These are phyloP conservation scores for Tortrix viridana DNA, from an alignment of 2,888 invertebrate genomes.

Conservation along the genomic window DNA sequence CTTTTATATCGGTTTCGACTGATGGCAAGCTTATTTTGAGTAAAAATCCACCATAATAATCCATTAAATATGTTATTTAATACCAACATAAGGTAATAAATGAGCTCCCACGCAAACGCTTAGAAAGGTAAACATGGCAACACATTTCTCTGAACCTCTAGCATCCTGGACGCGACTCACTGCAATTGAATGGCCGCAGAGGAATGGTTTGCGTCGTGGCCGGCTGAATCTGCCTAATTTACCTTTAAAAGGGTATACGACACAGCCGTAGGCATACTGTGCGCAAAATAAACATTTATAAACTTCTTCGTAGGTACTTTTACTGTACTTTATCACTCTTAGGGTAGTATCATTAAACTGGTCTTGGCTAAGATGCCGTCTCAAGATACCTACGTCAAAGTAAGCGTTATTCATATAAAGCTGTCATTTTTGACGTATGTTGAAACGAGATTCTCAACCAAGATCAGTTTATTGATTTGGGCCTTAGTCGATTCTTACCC, in stretches of 20 bases:
- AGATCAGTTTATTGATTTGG: no score
- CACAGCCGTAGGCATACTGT: constrained; percentile 3
- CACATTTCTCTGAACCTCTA: constrained; percentile 49
- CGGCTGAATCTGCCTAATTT: constrained; percentile 54
- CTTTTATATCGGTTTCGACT: no score
- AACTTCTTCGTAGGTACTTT: not conserved
- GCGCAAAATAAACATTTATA: constrained; percentile 3
- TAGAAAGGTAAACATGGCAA: constrained; percentile 50
- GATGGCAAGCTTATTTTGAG: no score
- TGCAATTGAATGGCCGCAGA: constrained; percentile 57
- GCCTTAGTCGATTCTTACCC: no score
- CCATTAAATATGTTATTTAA: constrained; percentile 1
- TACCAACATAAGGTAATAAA: constrained; percentile 6
- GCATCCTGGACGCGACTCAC: constrained; percentile 45
- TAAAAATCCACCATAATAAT: no score
- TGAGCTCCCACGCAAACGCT: constrained; percentile 29
- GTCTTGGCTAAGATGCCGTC: no score
- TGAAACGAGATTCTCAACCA: no score
- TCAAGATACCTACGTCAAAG: no score
- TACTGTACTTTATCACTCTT: not conserved
- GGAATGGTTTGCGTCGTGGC: constrained; percentile 44
- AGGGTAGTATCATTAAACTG: no score
- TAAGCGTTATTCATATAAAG: no score
- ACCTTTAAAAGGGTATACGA: constrained; percentile 43
- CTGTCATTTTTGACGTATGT: no score